These are phyloP conservation scores for Gymnoscopelus braueri DNA, from an alignment of 2,797 vertebrate genomes.

Conservation along the genomic window DNA sequence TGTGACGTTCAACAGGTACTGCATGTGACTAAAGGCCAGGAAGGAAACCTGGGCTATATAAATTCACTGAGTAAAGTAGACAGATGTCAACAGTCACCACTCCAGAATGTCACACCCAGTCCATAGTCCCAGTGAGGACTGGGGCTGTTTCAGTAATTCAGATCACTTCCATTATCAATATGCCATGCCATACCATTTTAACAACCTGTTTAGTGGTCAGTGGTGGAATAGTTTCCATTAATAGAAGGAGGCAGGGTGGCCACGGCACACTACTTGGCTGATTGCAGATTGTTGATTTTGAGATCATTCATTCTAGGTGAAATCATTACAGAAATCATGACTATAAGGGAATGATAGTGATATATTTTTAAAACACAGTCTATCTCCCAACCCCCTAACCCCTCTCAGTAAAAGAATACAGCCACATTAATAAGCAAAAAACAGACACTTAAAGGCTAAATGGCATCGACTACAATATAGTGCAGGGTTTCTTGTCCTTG, in stretches of 20 bases:
- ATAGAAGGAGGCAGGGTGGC: slow-evolving; percentile 2
- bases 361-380: slow-evolving; percentile 42
- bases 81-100: slow-evolving; percentile 38
- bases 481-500: slow-evolving; percentile 98
- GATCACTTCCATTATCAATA: neutral
- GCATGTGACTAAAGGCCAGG: neutral
- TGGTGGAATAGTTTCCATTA: slow-evolving; percentile 30
- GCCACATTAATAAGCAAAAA: slow-evolving; percentile 69
- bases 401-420: slow-evolving; percentile 59
- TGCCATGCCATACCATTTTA: slow-evolving; percentile 11
- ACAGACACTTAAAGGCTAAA: slow-evolving; percentile 44
- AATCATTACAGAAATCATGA: slow-evolving; percentile 45
- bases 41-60: slow-evolving; percentile 47
- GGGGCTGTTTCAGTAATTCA: slow-evolving; percentile 8
- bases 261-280: slow-evolving; percentile 22
- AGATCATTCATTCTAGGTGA: slow-evolving; percentile 16
- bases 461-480: slow-evolving; percentile 87
- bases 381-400: slow-evolving; percentile 15
- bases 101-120: slow-evolving; percentile 15
- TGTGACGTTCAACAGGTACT: slow-evolving; percentile 3
- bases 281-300: slow-evolving; percentile 10
- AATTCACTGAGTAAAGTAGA: slow-evolving; percentile 45
- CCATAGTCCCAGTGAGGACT: slow-evolving; percentile 3
- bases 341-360: slow-evolving; percentile 41
- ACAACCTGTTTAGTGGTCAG: slow-evolving; percentile 43